Evolutionary conservation across 2,888 invertebrate genomes (phyloP), one percentile per base, ranked within the genome.

Genomic region (Polyploca ridens): DNA sequence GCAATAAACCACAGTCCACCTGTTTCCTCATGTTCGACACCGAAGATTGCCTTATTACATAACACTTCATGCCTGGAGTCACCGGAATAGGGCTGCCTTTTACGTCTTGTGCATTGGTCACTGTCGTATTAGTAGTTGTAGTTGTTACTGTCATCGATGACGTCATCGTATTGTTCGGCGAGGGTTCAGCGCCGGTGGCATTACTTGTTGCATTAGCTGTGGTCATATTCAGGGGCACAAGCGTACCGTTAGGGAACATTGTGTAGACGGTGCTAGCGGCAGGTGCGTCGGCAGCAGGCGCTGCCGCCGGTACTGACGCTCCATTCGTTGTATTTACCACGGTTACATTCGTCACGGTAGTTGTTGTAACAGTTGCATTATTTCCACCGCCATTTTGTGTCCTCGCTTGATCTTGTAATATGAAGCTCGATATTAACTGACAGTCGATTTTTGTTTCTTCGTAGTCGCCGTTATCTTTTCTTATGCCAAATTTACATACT

Each of bases 371-470:
- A 44, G 79, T 71, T 14, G 86, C 86, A 6, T 83, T 81, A 64
- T 90, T 89, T 2, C 79, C 81, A 27, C 77, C 81, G 62, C 74
- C 70, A 64, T 69, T 70, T 35, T 73, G 78, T 46, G 71, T 67
- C 63, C 75, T 70, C 58, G 76, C 74, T 65, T 83, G 75, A 57
- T 87, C 89, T 80, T 87, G 79, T 54, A 83, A 82, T 68, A 92
- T 92, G 65, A 90, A 91, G 76, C 91, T 90, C 7, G 89, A 83
- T 68, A 93, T 92, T 68, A 92, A 78, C 65, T 90, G 84, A 69
- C 93, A 93, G 67, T 91, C 88, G 65, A 93, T 93, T 84, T 69
- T 90, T 0, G 93, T 92, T 77, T 91, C 91, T 70, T 93, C 91
- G 64, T 90, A 91, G 63, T 90, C 90, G 1, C 91, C 91, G 66